phyloP scores from a whole-genome alignment of 2,113 vertebrate genomes.

The Strix aluco region DNA sequence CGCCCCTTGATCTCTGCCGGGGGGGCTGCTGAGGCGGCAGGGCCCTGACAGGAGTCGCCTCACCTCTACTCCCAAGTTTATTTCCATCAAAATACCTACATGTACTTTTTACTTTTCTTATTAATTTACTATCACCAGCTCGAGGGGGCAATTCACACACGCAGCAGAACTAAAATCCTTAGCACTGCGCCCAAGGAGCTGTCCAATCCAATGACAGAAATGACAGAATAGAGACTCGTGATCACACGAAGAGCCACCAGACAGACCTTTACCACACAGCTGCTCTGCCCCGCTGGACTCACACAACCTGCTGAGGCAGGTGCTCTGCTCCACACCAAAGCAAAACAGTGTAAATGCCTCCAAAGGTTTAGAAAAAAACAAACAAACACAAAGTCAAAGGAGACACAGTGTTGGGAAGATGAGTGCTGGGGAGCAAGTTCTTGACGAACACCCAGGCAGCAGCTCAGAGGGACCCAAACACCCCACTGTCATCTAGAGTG shows the following conservation, averaged over 20 bases:
- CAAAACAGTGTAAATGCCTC: too few relatives aligned
- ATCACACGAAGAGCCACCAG: accelerated
- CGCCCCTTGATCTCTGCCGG: neutral
- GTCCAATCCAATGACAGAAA: neutral
- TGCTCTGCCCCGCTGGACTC: neutral
- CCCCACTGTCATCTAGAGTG: too few relatives aligned
- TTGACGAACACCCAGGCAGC: neutral
- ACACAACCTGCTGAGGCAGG: accelerated
- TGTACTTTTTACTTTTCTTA: too few relatives aligned
- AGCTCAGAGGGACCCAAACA: neutral
- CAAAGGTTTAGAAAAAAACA: too few relatives aligned
- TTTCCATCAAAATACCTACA: neutral
- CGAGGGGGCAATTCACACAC: too few relatives aligned
- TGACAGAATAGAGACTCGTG: accelerated
- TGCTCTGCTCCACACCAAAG: too few relatives aligned
- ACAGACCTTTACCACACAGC: accelerated
- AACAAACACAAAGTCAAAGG: neutral
- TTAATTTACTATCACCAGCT: neutral
- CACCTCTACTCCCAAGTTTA: neutral
- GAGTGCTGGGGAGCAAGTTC: accelerated
- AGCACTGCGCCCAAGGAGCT: too few relatives aligned
- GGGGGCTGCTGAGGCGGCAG: neutral
- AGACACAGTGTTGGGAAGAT: too few relatives aligned
- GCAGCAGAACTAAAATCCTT: neutral
- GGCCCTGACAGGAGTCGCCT: neutral